Evolutionary conservation across 1,140 invertebrate genomes (phyloP), one percentile per base, ranked within the genome.

Genomic region (Chymomyza costata): DNA sequence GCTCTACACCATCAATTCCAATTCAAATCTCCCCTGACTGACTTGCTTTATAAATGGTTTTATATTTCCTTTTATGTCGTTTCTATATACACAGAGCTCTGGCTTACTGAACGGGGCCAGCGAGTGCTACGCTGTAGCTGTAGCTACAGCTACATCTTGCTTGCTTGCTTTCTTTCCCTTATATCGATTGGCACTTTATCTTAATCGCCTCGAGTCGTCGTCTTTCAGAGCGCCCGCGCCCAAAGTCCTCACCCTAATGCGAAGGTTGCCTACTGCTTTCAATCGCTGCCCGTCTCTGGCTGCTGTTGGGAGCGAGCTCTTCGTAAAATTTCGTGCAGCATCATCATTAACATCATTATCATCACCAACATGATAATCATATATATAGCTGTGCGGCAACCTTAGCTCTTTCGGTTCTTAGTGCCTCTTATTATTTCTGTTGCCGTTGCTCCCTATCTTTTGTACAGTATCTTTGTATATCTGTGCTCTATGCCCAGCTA

Each of bases 11-110:
- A 78, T 78, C 71, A 78, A 78, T 78, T 80, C 71, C 73, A 78
- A 78, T 78, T 80, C 68, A 80, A 78, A 80, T 80, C 68, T 73
- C 73, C 73, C 73, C 73, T 78, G 71, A 78, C 68, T 80, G 73
- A 80, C 73, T 80, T 78, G 74, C 74, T 73, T 80, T 81, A 81
- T 81, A 80, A 80, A 80, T 80, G 73, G 73, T 80, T 80, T 80
- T 80, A 80, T 81, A 80, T 80, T 80, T 80, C 73, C 73, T 80
- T 80, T 80, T 81, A 80, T 81, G 73, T 80, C 67, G 43, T 65
- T 46, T 59, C 46, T 43, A 43, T 50, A 56, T 56, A 49, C 32
- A 38, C 7, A 48, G 15, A 54, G 3, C 38, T 38, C 18, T 25
- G 35, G 19, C 50, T 25, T 8, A 18, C 32, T 34, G 48, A 21